These are phyloP conservation scores for Nothocercus julius DNA, from an alignment of 2,113 vertebrate species.

Conservation along the genomic window DNA sequence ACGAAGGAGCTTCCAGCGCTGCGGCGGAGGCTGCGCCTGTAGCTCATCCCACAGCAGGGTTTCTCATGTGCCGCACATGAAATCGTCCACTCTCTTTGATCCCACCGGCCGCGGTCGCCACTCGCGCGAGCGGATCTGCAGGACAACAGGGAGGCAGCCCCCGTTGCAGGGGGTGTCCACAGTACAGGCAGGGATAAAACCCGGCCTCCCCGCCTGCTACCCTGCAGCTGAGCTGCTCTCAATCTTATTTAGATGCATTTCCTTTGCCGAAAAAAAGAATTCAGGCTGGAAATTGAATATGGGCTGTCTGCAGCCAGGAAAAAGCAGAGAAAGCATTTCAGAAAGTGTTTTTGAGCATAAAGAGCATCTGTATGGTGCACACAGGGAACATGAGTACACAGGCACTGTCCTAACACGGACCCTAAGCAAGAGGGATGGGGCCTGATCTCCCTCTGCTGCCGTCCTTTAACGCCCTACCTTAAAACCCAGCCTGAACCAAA, in stretches of 20 bases:
- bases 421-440: neutral
- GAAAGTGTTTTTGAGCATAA: neutral
- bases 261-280: neutral
- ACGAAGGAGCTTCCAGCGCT: neutral
- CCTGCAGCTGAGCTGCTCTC: neutral
- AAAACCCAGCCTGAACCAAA: neutral
- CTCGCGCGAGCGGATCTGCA: neutral
- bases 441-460: neutral
- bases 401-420: neutral
- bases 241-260: neutral
- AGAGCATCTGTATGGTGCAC: neutral
- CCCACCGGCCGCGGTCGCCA: neutral
- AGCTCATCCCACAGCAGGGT: neutral
- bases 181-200: neutral
- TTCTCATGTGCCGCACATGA: fast-evolving
- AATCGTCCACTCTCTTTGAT: neutral
- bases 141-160: neutral
- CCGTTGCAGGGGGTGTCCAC: neutral
- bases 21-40: neutral
- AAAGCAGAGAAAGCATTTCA: neutral
- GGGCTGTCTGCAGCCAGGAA: neutral
- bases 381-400: neutral
- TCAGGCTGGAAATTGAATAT: neutral
- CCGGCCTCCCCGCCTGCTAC: neutral
- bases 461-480: too few species aligned